A percentile compares a stretch with the other conserved stretches of the same genome.
phyloP scores from a whole-genome alignment of 2,113 vertebrate species.

The Atrichornis clamosus region DNA sequence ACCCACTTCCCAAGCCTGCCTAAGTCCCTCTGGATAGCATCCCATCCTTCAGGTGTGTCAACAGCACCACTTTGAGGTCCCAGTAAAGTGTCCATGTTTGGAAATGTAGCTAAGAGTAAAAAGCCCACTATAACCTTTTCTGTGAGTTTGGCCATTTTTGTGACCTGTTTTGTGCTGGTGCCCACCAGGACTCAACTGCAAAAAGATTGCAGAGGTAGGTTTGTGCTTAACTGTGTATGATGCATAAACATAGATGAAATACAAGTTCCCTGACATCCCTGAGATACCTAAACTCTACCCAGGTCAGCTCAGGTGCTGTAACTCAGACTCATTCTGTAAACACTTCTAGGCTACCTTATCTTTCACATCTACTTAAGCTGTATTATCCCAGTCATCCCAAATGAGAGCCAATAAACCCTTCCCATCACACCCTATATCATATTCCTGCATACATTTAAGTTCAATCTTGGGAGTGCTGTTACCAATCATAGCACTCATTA shows the following conservation, averaged over 20 bases:
- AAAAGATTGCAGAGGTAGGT: not conserved
- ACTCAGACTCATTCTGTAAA: not conserved
- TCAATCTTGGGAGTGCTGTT: not conserved
- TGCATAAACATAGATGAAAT: not conserved
- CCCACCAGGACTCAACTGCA: not conserved
- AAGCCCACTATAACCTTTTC: not conserved
- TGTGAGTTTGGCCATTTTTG: not conserved
- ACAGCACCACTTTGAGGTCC: not conserved
- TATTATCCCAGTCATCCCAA: not conserved
- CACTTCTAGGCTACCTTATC: not conserved
- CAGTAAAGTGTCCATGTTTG: not conserved
- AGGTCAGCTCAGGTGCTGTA: not conserved
- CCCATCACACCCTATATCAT: not conserved
- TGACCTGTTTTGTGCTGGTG: not conserved
- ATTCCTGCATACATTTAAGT: not conserved
- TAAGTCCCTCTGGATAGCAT: not conserved
- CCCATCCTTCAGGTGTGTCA: not conserved
- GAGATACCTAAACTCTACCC: not conserved
- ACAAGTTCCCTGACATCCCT: not conserved
- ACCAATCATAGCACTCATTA: not conserved
- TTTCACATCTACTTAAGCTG: not conserved
- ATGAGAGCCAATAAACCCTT: not conserved
- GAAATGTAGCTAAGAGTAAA: not conserved
- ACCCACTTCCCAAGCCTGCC: not conserved
- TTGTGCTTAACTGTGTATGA: not conserved